Base-by-base conservation (phyloP, 2,113 vertebrate genomes). In the Bos taurus region DNA sequence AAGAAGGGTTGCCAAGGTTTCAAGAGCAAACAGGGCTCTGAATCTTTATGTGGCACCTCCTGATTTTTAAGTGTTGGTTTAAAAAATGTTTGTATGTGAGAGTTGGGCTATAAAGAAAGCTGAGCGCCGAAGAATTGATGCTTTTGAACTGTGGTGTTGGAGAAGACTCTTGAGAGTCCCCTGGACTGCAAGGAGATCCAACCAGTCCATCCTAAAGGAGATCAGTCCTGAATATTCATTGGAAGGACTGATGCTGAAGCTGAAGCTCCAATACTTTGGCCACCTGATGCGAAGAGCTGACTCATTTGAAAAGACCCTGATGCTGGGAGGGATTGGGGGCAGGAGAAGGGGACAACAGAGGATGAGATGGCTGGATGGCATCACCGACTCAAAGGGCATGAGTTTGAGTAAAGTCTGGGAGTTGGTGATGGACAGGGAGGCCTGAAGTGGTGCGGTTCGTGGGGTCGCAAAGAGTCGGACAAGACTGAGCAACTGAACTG, bases 51-150 rank as follows among this genome's bases (percentile, higher is more conserved):
- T 19, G 19, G 84, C 52, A n/a, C 54, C 67, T 78, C 43, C 46
- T 86, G 56, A 91, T n/a, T 54, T 78, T 91, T 60, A 62, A 46
- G 28, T 54, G 28, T n/a, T 91, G 10, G 30, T 60, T 50, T 85
- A 16, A 30, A 93, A 74, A 50, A 40, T 48, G 67, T 71, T 3
- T 40, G n/a, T n/a, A 71, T 71, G 9, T 36, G 64, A 71, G n/a
- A 71, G 67, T 0, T 23, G n/a, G 67, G 23, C 67, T 6, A 36
- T 40, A 23, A 71, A 40, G 67, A 40, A 71, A 12, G 67, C 67
- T 23, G 1, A 40, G 67, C 2, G 0, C 21, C 2, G 1, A 71
- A 71, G 67, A 71, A 71, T 12, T 3, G 5, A 71, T 71, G n/a
- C 19, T 71, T 71, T 40, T 71, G 10, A 40, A 40, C 67, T 71